Evolutionary conservation across 2,113 vertebrate genomes (phyloP), one percentile per base, ranked within the genome.

Genomic region (Calypte anna): DNA sequence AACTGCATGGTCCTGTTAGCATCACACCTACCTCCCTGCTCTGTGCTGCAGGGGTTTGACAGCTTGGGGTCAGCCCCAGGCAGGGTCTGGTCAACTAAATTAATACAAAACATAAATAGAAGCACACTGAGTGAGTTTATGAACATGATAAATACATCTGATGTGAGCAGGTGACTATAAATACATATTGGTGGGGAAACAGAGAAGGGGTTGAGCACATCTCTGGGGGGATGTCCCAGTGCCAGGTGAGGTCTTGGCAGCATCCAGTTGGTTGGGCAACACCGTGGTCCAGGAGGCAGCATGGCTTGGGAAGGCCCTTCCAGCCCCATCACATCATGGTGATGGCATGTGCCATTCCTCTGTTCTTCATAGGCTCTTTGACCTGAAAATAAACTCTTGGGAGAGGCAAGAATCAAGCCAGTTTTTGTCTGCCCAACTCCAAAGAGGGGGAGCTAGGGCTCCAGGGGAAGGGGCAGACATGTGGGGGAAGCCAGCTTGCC

Each of bases 331-430:
- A 17, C 72, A 12, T 93, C 85, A 70, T 0, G 2, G 33, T 0
- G 4, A 44, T 78, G 94, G 84, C 90, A 87, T 69, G 69, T 87
- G 93, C 91, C 75, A 36, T 91, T 59, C 95, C 93, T 88, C 18
- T 20, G 3, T 36, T 33, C 91, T 25, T 97, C 88, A 72, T 4
- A 2, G 80, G 68, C 69, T 82, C 69, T 0, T 4, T 97, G 96
- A 96, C 94, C 96, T 91, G 92, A 87, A 96, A 93, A 2, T 46
- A 76, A 97, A 76, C 90, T 31, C 79, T 3, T 4, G 54, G 77
- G 25, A 50, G 51, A 70, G 36, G 33, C 0, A 1, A 48, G 51
- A 36, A 70, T 62, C 2, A 43, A 82, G 61, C 58, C 73, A 85
- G 44, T 63, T 59, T 78, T 61, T 61, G 27, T 68, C 72, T 21